Percentiles rank a stretch among this genome's conserved stretches.
phyloP scores from a whole-genome alignment of 2,888 invertebrate species.

The Tiliacea aurago region DNA sequence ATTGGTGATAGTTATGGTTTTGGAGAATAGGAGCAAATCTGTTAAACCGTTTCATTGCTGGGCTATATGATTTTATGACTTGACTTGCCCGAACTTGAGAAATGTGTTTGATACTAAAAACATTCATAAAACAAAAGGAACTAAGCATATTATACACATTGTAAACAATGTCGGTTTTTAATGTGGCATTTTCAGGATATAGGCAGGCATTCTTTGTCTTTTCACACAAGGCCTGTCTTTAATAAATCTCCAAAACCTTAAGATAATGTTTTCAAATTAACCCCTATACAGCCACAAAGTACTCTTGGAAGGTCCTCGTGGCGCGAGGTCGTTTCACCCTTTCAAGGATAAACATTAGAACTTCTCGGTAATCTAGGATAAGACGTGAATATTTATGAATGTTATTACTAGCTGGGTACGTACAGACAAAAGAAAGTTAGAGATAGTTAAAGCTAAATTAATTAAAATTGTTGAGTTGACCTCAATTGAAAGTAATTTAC shows the following conservation, averaged over 20 bases:
- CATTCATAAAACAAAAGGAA: not conserved
- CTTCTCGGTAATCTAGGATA: conserved; percentile 54
- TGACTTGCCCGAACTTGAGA: not conserved
- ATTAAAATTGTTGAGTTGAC: conserved; percentile 6
- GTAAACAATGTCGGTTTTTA: not conserved
- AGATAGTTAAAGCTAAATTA: conserved; percentile 7
- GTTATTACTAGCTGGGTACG: conserved; percentile 25
- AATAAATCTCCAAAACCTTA: conserved; percentile 43
- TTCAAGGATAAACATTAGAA: conserved; percentile 56
- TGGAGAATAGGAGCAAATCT: conserved; percentile 6
- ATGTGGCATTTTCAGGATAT: not conserved
- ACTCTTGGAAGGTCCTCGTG: conserved; percentile 33
- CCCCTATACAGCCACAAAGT: conserved; percentile 45
- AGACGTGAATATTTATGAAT: conserved; percentile 59
- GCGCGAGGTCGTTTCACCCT: conserved; percentile 48
- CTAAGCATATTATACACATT: not conserved
- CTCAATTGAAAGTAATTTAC: conserved; percentile 5
- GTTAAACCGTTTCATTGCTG: not conserved
- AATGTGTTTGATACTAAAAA: conserved; percentile 3
- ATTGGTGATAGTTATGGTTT: conserved; percentile 9
- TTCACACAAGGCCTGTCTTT: not conserved
- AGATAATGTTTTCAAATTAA: conserved; percentile 49
- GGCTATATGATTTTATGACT: conserved; percentile 8
- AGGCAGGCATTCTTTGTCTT: not conserved
- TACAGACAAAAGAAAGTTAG: conserved; percentile 30